These are phyloP conservation scores for Endotricha flammealis DNA, from an alignment of 2,888 invertebrate species.

Conservation along the genomic window DNA sequence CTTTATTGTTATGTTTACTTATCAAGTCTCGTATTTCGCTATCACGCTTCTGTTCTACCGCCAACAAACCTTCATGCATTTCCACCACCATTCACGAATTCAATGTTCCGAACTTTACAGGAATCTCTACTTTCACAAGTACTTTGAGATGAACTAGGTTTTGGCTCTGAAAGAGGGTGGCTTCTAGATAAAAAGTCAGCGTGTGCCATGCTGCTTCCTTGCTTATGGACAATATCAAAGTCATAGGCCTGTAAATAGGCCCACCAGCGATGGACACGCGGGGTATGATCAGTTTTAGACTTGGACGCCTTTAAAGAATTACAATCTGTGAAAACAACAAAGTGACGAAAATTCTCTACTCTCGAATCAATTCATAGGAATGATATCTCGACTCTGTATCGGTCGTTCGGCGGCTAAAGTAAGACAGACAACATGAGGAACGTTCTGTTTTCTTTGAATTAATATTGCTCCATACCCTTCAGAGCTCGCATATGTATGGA, in stretches of 20 bases:
- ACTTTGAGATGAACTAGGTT: too few relatives aligned
- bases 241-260: slow-evolving; percentile 18
- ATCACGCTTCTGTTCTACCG: slow-evolving; percentile 18
- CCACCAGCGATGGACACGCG: too few relatives aligned
- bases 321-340: too few relatives aligned
- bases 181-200: slow-evolving; percentile 19
- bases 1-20: slow-evolving; percentile 4
- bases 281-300: background rate
- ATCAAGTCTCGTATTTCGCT: slow-evolving; percentile 16
- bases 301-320: background rate
- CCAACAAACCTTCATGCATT: slow-evolving; percentile 14
- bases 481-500: slow-evolving; percentile 24
- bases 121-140: too few relatives aligned
- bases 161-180: background rate
- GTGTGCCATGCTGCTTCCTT: slow-evolving; percentile 23
- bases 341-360: slow-evolving; percentile 19
- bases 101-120: background rate
- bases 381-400: too few relatives aligned
- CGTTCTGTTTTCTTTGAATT: slow-evolving; percentile 17
- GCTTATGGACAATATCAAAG: slow-evolving; percentile 18
- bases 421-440: too few relatives aligned
- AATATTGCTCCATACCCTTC: slow-evolving; percentile 23
- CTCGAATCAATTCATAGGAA: too few relatives aligned
- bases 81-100: slow-evolving; percentile 16
- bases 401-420: too few relatives aligned